Conservation (phyloP, 2,113 vertebrate species). For the Alethe diademata region DNA sequence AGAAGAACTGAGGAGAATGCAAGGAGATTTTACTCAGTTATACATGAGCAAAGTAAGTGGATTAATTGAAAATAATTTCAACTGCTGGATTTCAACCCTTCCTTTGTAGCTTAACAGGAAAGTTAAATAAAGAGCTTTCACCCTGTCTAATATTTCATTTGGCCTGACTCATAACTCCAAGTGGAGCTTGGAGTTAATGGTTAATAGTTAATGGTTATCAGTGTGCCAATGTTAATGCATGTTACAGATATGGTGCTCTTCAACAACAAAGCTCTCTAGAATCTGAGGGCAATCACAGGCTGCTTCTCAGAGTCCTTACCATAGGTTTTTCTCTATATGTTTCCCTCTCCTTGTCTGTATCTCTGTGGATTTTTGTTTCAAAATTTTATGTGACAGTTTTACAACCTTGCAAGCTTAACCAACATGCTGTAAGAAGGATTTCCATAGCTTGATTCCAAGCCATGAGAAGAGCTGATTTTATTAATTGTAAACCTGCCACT, state of each 20-base stretch:
- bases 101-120: not conserved
- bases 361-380: not conserved
- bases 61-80: not conserved
- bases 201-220: not conserved
- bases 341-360: not conserved
- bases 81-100: not conserved
- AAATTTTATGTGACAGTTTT: not conserved
- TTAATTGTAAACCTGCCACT: not conserved
- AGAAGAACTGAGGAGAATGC: rapidly evolving
- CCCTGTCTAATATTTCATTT: not conserved
- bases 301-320: not conserved
- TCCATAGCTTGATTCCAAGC: not conserved
- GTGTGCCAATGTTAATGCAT: not conserved
- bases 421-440: not conserved
- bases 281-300: not conserved
- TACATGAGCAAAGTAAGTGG: not conserved
- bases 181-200: not conserved
- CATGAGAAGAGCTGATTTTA: not conserved
- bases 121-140: not conserved
- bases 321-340: not conserved
- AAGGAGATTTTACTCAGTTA: not conserved
- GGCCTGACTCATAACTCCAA: not conserved
- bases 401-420: not conserved
- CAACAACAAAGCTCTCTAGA: not conserved
- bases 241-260: not conserved